Percentiles rank a stretch among this genome's conserved stretches.
These are phyloP conservation scores for Carlito syrichta DNA, from an alignment of 2,113 vertebrate species.

Conservation along the genomic window DNA sequence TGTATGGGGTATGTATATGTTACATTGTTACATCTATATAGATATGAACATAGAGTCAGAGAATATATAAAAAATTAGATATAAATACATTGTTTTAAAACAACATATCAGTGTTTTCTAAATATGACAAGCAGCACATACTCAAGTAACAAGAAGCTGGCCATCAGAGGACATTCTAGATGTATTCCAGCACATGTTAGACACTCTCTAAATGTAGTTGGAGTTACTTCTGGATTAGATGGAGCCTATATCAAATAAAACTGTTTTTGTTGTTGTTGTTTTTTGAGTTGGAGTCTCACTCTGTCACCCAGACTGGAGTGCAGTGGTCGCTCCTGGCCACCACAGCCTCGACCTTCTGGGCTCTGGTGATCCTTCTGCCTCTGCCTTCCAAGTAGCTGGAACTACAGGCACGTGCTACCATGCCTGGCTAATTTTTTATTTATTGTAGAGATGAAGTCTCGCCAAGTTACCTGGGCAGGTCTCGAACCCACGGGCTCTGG, in stretches of 20 bases:
- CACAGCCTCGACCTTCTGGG: too few species aligned
- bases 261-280: too few species aligned
- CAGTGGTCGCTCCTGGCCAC: too few species aligned
- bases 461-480: too few species aligned
- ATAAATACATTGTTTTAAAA: neutral
- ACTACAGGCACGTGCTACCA: too few species aligned
- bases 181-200: neutral
- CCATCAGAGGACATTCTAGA: neutral
- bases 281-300: too few species aligned
- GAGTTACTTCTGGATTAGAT: neutral
- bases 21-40: neutral
- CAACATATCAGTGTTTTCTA: neutral
- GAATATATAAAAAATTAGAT: neutral
- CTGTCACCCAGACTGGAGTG: too few species aligned
- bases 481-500: too few species aligned
- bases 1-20: neutral
- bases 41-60: neutral
- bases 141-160: neutral
- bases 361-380: too few species aligned
- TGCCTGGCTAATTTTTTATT: too few species aligned
- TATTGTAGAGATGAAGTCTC: too few species aligned
- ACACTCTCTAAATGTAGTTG: neutral
- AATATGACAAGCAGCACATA: neutral
- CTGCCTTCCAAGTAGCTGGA: too few species aligned
- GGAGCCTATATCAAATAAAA: neutral